Base-by-base conservation (phyloP, 2,797 vertebrate species). In the Centropyge bicolor region DNA sequence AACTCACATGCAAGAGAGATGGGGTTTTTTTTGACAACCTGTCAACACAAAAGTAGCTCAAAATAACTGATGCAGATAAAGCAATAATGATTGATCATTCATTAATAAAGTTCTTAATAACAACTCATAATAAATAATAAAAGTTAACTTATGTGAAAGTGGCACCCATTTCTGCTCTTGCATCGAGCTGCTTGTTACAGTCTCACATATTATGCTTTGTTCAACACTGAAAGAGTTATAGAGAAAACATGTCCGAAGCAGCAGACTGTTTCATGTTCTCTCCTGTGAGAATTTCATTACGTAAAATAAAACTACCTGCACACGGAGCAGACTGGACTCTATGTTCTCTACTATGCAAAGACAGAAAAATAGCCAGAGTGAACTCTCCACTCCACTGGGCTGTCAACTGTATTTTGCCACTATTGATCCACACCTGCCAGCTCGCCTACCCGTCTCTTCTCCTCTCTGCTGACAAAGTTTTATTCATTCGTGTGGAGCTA, bases 381-480 rank as follows among this genome's bases (percentile, higher is more conserved):
- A n/a, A 46, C 40, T 57, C 14, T 79, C 22, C 61, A 54, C 22
- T 78, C 43, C 52, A 6, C 5, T 54, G 27, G 51, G 70, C 74
- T 48, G 35, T 45, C 2, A 2, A 14, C 65, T 63, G 36, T 56
- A 38, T 40, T 78, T 48, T 69, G 17, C 9, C 41, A 19, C 11
- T 60, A 87, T 88, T 61, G 86, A 88, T 82, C 83, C 56, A 51
- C 70, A 62, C 1, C 17, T 52, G 45, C 49, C 56, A 14, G 52
- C 27, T 48, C 43, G n/a, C 68, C 64, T 13, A 51, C 19, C 54
- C 63, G 56, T 70, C 46, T 59, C 11, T 51, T 64, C 41, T 57
- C 14, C 70, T 68, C 17, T 76, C 60, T 75, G 35, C 8, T 35
- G 31, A 46, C 5, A 70, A 49, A 65, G n/a, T 38, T 67, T 61